A percentile compares a stretch with the other conserved stretches of the same genome.
phyloP scores from a whole-genome alignment of 2,113 vertebrate species.

The Chauna torquata region DNA sequence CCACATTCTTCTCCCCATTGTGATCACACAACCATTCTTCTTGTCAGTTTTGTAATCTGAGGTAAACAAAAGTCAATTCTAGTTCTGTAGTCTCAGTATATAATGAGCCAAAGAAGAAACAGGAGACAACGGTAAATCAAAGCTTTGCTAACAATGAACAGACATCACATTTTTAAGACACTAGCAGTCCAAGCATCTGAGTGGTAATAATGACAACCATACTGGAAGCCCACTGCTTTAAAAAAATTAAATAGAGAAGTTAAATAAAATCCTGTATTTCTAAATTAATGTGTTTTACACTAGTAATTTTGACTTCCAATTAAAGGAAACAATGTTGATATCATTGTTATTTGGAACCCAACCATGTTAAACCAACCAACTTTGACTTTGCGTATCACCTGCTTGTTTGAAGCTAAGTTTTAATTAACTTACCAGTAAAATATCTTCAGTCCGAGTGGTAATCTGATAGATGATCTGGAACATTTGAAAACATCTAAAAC shows the following conservation, averaged over 20 bases:
- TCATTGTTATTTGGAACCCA: neutral
- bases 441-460: slow-evolving; percentile 89
- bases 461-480: slow-evolving; percentile 94
- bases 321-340: neutral
- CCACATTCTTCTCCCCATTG: neutral
- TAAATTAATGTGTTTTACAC: neutral
- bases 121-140: neutral
- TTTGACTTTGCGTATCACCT: neutral
- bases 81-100: neutral
- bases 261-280: neutral
- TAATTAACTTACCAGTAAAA: slow-evolving; percentile 85
- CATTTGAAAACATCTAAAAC: slow-evolving; percentile 90
- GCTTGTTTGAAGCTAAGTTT: neutral
- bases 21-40: neutral
- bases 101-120: neutral
- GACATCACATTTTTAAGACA: neutral
- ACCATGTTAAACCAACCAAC: neutral
- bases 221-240: neutral
- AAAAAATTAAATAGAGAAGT: neutral
- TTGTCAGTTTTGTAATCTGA: neutral
- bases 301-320: neutral
- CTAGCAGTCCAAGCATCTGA: neutral
- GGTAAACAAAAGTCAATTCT: neutral
- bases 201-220: neutral
- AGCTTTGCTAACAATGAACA: neutral